phyloP scores from a whole-genome alignment of 2,113 vertebrate species.

The Prunella fulvescens region DNA sequence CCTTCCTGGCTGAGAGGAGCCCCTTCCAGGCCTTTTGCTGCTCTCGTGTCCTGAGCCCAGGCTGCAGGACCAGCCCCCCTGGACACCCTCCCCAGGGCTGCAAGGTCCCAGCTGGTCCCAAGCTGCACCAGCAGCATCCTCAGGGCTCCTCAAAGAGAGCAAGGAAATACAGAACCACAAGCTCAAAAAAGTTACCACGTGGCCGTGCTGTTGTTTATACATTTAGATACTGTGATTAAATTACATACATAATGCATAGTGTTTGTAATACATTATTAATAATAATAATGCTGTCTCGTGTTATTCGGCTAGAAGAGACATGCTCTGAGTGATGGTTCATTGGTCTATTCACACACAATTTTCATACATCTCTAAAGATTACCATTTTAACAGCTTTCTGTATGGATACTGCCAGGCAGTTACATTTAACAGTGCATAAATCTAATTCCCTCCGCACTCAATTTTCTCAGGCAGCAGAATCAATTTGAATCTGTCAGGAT shows the following conservation, averaged over 20 bases:
- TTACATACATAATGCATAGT: slow-evolving; percentile 39
- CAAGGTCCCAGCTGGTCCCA: background rate
- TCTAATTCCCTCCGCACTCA: slow-evolving; percentile 67
- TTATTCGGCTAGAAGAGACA: slow-evolving; percentile 14
- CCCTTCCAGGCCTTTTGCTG: background rate
- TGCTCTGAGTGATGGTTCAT: slow-evolving; percentile 38
- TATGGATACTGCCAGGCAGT: slow-evolving; percentile 61
- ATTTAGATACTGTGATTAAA: slow-evolving; percentile 57
- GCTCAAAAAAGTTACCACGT: background rate
- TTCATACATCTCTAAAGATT: slow-evolving; percentile 69
- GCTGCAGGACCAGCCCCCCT: background rate
- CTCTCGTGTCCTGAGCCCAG: background rate
- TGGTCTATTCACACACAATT: slow-evolving; percentile 62
- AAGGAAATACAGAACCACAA: background rate
- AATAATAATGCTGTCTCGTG: slow-evolving; percentile 14
- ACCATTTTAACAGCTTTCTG: slow-evolving; percentile 69
- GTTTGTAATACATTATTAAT: slow-evolving; percentile 52
- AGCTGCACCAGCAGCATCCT: background rate
- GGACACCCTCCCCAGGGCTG: background rate
- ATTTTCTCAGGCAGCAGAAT: slow-evolving; percentile 72
- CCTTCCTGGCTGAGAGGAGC: background rate
- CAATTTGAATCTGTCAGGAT: slow-evolving; percentile 73
- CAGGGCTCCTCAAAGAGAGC: background rate
- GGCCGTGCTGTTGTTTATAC: slow-evolving; percentile 3
- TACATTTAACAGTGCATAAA: slow-evolving; percentile 69